Percentiles rank a stretch among this genome's conserved stretches.
phyloP scores from a whole-genome alignment of 1,140 invertebrate species.

The Zaprionus vittiger region DNA sequence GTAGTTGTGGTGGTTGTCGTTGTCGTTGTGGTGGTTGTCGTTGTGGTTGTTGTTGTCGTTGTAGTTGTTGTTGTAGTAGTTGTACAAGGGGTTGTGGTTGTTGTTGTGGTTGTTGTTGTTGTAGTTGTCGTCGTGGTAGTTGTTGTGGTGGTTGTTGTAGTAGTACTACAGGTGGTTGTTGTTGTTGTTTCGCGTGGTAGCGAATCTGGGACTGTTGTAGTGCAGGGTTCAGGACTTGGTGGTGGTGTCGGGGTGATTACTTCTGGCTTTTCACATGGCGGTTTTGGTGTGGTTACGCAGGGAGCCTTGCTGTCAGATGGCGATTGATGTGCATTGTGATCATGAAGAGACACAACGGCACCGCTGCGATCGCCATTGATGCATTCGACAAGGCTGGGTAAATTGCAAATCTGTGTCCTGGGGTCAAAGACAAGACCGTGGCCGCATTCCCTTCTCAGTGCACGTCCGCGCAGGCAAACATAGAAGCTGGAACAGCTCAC shows the following conservation, averaged over 20 bases:
- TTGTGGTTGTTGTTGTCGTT: neutral
- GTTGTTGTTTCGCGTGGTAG: neutral
- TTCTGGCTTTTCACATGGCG: constrained; percentile 37
- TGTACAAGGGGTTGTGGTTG: neutral
- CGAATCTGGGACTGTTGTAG: neutral
- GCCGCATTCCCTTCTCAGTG: constrained; percentile 48
- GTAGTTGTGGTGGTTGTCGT: neutral
- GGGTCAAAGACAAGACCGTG: constrained; percentile 53
- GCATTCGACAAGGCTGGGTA: constrained; percentile 52
- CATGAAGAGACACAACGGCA: constrained; percentile 7
- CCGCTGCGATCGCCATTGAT: constrained; percentile 49
- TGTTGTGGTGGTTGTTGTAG: neutral
- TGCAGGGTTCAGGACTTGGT: neutral
- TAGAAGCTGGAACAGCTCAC: constrained; percentile 58
- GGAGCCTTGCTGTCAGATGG: constrained; percentile 13
- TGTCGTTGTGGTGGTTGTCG: neutral
- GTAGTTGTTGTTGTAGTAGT: constrained; percentile 14
- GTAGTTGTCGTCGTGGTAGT: no score
- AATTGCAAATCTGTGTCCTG: constrained; percentile 49
- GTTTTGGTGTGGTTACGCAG: constrained; percentile 27
- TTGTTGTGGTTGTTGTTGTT: neutral
- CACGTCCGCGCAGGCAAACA: constrained; percentile 55
- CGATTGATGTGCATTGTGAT: neutral
- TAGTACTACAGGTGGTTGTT: neutral
- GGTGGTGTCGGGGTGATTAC: constrained; percentile 1